Percentiles rank a stretch among this genome's conserved stretches.
Evolutionary conservation across 2,797 vertebrate species (phyloP).

Genomic region (Threskiornis aethiopicus): DNA sequence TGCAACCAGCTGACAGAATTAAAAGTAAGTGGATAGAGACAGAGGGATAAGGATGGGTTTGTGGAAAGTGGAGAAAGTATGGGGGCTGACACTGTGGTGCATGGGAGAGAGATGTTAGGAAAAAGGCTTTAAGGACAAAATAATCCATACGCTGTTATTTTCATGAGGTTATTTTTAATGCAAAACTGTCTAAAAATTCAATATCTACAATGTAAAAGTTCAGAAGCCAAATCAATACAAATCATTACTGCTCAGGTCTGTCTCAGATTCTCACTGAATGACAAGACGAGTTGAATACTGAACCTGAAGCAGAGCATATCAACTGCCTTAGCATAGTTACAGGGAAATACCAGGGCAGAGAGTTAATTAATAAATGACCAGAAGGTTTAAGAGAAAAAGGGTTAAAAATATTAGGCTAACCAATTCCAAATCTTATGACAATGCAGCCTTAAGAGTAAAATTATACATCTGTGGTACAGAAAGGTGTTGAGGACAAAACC

Average conservation of each 20-base stretch:
- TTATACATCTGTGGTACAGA: background rate
- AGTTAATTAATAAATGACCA: background rate
- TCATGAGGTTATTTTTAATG: background rate
- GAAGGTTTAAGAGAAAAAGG: background rate
- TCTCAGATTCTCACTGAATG: background rate
- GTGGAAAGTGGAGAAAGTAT: background rate
- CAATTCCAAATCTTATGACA: background rate
- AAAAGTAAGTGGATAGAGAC: background rate
- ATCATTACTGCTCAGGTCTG: background rate
- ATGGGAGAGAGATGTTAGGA: background rate
- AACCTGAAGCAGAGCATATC: background rate
- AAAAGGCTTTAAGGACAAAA: background rate
- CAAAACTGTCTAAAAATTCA: conserved; percentile 11
- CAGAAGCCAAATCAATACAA: background rate
- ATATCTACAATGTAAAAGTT: background rate
- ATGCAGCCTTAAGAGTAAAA: background rate
- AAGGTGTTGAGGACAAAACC: background rate
- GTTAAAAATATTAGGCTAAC: background rate
- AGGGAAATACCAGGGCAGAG: background rate
- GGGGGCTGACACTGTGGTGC: background rate
- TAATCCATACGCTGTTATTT: background rate
- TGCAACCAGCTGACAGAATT: background rate
- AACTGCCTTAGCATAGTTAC: background rate
- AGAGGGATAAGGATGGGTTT: background rate
- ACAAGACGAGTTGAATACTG: background rate